Conservation (phyloP, 2,797 vertebrate species). For the Psittacula derbiana region DNA sequence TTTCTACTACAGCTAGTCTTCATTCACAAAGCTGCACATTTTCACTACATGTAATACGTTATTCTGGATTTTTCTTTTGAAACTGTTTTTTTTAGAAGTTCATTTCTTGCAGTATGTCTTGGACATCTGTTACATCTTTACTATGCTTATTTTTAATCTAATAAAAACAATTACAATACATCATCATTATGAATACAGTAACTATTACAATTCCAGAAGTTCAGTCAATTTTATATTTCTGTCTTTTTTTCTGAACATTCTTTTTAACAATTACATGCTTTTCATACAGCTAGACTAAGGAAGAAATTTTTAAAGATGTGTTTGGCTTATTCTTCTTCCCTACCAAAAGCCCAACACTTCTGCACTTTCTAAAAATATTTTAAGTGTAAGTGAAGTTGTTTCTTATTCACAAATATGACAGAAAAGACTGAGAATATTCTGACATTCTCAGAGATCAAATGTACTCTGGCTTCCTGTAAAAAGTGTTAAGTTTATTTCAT, state of each 20-base stretch:
- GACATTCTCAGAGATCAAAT: neutral
- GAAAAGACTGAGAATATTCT: neutral
- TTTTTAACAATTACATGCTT: neutral
- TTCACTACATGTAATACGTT: neutral
- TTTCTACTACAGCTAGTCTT: neutral
- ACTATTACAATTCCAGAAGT: neutral
- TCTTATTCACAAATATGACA: neutral
- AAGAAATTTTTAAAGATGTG: neutral
- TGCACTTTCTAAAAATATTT: neutral
- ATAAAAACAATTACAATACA: neutral
- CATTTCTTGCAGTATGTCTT: neutral
- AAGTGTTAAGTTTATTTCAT: neutral
- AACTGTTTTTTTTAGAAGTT: neutral
- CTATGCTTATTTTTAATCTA: neutral
- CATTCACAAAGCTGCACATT: neutral
- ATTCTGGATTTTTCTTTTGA: neutral
- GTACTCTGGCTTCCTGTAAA: neutral
- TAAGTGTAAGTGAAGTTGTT: neutral
- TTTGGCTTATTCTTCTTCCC: neutral
- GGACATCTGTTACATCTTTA: neutral
- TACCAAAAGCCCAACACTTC: fast-evolving
- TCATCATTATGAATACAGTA: neutral
- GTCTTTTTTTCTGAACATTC: neutral
- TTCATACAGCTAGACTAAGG: neutral
- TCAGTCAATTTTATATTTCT: neutral